Base-by-base conservation (phyloP, 2,113 vertebrate genomes). In the Himantopus leucocephalus region DNA sequence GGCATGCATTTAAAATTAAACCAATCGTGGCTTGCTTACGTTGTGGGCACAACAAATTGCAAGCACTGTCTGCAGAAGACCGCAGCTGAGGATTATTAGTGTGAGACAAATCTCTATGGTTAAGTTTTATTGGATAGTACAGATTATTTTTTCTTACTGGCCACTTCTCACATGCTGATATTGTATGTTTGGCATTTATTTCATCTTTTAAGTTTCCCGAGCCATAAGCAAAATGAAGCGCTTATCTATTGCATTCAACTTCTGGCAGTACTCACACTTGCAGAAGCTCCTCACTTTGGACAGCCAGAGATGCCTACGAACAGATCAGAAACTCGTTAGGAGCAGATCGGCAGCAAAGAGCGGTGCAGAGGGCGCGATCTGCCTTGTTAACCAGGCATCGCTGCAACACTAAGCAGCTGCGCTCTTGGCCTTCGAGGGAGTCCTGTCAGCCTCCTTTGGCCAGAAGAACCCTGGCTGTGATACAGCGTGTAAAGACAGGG, bases 231-330 rank as follows among this genome's bases (percentile, higher is more conserved):
- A 94, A 87, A 73, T 5, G 7, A 78, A 86, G 47, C 2, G 1
- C 55, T 87, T 39, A 37, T 86, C 21, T 88, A 45, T 2, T 2
- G 17, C 37, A 6, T 58, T 58, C 45, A 27, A 4, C 41, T 62
- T n/a, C 29, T 41, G 77, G 92, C 62, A 88, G 48, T 97, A 98
- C 98, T 98, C 96, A 98, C 98, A 97, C 90, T 97, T 97, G 97
- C 64, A 98, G 95, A 45, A 98, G 97, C 89, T 98, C 98, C 96
- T 98, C 98, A 1, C 96, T 97, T 45, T 92, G 94, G 56, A 93
- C 79, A 88, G 96, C 97, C 92, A 97, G 96, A 62, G 98, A 97
- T 68, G 96, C 98, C 98, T 98, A 82, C 89, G 96, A 97, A 97
- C 47, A 96, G 88, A 95, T 15, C 70, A 92, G 75, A 93, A 76